Evolutionary conservation across 2,113 vertebrate genomes (phyloP).

Genomic region (Hemiprocne comata): DNA sequence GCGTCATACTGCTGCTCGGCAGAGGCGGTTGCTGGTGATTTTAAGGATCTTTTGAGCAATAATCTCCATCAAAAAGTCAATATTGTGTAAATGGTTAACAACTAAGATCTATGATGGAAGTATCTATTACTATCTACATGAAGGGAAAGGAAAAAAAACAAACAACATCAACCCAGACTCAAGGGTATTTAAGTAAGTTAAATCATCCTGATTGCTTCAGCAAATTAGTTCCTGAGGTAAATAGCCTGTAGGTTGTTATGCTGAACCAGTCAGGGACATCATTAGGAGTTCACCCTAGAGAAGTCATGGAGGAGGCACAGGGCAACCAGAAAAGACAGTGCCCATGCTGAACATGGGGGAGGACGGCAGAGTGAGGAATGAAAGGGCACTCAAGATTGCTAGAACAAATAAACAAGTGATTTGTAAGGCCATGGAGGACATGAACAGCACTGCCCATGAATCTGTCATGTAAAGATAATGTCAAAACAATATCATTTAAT

Average conservation of each 20-base stretch:
- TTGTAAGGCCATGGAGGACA: conserved; percentile 38
- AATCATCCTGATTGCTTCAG: background rate
- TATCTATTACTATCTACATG: background rate
- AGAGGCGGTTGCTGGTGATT: background rate
- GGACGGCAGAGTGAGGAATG: background rate
- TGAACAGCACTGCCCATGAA: background rate
- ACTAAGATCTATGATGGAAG: background rate
- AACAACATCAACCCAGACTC: background rate
- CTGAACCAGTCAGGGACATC: background rate
- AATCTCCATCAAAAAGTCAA: background rate
- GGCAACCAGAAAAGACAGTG: background rate
- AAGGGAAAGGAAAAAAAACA: background rate
- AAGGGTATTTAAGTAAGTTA: background rate
- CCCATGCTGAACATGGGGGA: background rate
- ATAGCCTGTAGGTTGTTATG: background rate
- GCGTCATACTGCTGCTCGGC: background rate
- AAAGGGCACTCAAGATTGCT: background rate
- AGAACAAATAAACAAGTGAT: conserved; percentile 39
- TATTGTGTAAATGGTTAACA: background rate
- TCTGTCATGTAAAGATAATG: conserved; percentile 20
- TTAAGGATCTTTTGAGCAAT: background rate
- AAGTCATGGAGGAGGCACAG: background rate
- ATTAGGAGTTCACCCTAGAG: background rate
- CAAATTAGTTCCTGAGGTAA: background rate
- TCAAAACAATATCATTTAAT: conserved; percentile 27